These are phyloP conservation scores for Ariolimax columbianus DNA, from an alignment of 2,888 invertebrate species.

Conservation along the genomic window DNA sequence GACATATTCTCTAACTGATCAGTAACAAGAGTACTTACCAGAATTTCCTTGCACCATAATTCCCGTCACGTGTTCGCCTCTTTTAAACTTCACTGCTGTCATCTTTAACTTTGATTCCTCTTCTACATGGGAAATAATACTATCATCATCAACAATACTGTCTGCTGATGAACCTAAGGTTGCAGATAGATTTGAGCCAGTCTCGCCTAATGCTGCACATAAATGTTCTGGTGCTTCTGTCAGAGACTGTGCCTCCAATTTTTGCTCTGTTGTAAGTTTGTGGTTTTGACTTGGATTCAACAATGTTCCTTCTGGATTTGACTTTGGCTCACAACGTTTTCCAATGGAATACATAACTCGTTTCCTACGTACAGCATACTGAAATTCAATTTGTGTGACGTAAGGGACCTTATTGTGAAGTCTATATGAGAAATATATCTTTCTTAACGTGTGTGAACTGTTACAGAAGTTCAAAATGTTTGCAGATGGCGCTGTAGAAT, in stretches of 20 bases:
- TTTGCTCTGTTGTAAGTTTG: not conserved
- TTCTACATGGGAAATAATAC: not conserved
- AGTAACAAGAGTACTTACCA: constrained; percentile 25
- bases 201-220: not conserved
- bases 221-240: not conserved
- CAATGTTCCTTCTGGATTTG: not conserved
- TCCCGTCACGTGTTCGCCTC: constrained; percentile 34
- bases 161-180: not conserved
- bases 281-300: not conserved
- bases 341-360: constrained; percentile 1
- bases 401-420: constrained; percentile 26
- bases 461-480: not conserved
- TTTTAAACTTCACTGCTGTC: not conserved
- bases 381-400: constrained; percentile 29
- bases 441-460: constrained; percentile 10
- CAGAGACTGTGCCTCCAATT: not conserved
- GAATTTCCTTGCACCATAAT: constrained; percentile 25
- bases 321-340: not conserved
- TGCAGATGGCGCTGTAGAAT: not conserved
- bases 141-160: not conserved
- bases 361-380: constrained; percentile 14
- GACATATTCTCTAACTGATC: no score
- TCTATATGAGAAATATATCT: constrained; percentile 30
- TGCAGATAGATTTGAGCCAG: not conserved
- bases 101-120: constrained; percentile 3